Percentiles rank a stretch among this genome's conserved stretches.
phyloP scores from a whole-genome alignment of 2,797 vertebrate genomes.

The Hippocampus kuda region DNA sequence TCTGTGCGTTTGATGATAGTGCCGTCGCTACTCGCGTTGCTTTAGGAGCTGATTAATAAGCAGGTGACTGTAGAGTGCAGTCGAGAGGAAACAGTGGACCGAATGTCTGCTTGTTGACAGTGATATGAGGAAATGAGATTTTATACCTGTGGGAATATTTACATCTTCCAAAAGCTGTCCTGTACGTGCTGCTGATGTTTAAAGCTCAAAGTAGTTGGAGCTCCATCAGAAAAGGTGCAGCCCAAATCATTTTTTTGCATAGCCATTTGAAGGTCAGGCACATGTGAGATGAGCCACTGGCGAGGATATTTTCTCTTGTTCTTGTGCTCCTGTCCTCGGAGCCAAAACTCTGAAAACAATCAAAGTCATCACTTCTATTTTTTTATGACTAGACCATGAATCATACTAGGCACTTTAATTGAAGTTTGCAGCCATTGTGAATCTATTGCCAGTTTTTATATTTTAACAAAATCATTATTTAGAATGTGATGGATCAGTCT shows the following conservation, averaged over 20 bases:
- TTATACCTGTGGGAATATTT: constrained; percentile 32
- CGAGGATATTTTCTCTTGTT: constrained; percentile 22
- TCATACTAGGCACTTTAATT: neutral
- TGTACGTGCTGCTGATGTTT: neutral
- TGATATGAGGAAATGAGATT: constrained; percentile 22
- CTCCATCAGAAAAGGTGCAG: constrained; percentile 11
- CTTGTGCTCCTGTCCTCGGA: neutral
- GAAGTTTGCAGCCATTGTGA: neutral
- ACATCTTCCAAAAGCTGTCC: neutral
- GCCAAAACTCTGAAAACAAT: neutral
- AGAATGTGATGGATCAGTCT: neutral
- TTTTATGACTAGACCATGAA: neutral
- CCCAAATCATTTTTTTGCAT: constrained; percentile 16
- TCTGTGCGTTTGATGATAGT: constrained; percentile 70
- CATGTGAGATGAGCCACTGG: constrained; percentile 14
- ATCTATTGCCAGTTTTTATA: neutral
- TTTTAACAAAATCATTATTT: neutral
- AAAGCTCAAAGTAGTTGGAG: neutral
- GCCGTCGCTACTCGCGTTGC: constrained; percentile 37
- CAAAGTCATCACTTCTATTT: neutral
- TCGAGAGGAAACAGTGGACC: constrained; percentile 32
- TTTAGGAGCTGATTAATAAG: constrained; percentile 48
- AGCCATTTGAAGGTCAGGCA: constrained; percentile 19
- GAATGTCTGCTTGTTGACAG: constrained; percentile 34
- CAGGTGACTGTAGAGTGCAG: constrained; percentile 30